These are phyloP conservation scores for Ictidomys tridecemlineatus DNA, from an alignment of 2,113 vertebrate species.

Conservation along the genomic window DNA sequence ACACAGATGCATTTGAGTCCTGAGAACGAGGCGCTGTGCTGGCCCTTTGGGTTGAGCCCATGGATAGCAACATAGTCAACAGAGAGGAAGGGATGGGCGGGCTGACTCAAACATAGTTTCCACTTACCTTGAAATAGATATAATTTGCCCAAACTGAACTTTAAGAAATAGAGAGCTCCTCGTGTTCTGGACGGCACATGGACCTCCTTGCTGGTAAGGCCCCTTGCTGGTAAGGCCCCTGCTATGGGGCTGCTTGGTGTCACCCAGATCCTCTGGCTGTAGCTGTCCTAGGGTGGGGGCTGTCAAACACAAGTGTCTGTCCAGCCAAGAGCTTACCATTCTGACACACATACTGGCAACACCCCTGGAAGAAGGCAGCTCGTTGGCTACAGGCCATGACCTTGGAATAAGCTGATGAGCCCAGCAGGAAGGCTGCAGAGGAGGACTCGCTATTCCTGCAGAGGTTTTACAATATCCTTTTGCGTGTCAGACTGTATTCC, in stretches of 20 bases:
- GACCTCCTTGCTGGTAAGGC: neutral
- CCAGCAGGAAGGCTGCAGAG: neutral
- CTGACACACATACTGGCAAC: constrained; percentile 36
- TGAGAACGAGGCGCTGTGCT: neutral
- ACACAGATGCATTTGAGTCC: neutral
- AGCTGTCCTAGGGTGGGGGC: neutral
- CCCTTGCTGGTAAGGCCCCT: accelerated
- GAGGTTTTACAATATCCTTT: neutral
- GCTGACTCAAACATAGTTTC: neutral
- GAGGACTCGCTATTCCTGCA: neutral
- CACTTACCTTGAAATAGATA: neutral
- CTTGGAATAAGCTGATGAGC: neutral
- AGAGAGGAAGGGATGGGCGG: neutral
- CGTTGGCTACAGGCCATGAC: neutral
- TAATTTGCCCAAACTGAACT: neutral
- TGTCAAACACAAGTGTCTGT: neutral
- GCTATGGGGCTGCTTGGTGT: neutral
- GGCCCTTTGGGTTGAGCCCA: neutral
- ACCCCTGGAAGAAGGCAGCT: neutral
- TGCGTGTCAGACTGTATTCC: neutral
- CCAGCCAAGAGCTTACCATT: constrained; percentile 51
- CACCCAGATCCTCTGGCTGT: neutral
- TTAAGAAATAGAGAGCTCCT: neutral
- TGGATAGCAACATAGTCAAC: neutral
- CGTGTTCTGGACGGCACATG: neutral